Conservation (phyloP, 2,797 vertebrate species). For the Prunella strophiata region DNA sequence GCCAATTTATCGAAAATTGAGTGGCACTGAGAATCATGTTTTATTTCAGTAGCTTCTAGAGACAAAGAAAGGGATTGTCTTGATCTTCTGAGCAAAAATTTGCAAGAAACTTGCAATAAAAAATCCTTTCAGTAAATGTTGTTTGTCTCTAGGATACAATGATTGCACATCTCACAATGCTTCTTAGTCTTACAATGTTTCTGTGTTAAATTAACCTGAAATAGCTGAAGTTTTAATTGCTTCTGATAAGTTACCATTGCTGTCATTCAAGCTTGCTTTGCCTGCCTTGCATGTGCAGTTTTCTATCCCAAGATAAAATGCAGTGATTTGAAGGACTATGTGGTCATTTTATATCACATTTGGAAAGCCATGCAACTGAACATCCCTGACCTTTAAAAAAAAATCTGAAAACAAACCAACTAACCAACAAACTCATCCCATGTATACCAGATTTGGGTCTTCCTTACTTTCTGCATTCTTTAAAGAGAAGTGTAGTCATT, state of each 20-base stretch:
- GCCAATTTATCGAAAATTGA: background rate
- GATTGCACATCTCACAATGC: background rate
- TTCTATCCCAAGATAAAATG: background rate
- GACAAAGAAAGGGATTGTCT: background rate
- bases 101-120: background rate
- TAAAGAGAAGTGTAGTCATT: background rate
- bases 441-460: background rate
- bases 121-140: background rate
- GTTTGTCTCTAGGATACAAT: background rate
- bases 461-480: slow-evolving; percentile 4
- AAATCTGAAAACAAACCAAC: background rate
- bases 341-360: background rate
- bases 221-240: background rate
- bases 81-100: background rate
- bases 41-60: background rate
- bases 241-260: background rate
- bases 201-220: background rate
- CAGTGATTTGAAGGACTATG: background rate
- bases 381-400: background rate
- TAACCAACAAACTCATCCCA: background rate
- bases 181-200: background rate
- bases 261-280: background rate
- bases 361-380: background rate
- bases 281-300: background rate
- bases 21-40: background rate